These are phyloP conservation scores for Sarcophaga caerulescens DNA, from an alignment of 2,888 invertebrate genomes.

Conservation along the genomic window DNA sequence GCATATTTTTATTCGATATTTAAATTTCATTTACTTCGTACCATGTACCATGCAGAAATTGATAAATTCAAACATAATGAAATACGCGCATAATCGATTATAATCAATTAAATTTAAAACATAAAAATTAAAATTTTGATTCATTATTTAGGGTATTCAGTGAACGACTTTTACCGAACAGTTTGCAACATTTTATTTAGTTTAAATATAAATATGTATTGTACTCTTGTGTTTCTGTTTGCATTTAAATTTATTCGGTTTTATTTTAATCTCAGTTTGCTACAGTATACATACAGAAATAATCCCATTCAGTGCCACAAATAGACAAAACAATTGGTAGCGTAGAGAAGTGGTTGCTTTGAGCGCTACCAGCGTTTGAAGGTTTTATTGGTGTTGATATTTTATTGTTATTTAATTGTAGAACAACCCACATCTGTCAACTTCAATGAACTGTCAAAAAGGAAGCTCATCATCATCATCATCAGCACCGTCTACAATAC, in stretches of 20 bases:
- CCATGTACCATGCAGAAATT: too few relatives aligned
- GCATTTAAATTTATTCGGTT: neutral
- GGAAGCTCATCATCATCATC: conserved; percentile 75
- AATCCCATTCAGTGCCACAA: neutral
- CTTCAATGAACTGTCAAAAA: conserved; percentile 77
- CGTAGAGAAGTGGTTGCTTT: neutral
- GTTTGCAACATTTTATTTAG: neutral
- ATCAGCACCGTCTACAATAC: conserved; percentile 58
- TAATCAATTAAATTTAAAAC: too few relatives aligned
- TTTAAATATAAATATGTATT: neutral
- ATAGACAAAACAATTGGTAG: neutral
- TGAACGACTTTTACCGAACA: neutral
- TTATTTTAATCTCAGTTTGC: neutral
- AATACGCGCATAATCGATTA: too few relatives aligned
- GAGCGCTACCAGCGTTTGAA: neutral
- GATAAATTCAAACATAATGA: too few relatives aligned
- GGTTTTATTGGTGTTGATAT: conserved; percentile 49
- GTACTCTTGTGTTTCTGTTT: neutral
- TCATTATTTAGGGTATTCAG: neutral
- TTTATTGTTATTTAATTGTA: conserved; percentile 66
- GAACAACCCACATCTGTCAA: conserved; percentile 78
- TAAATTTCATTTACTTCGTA: too few relatives aligned
- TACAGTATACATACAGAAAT: neutral
- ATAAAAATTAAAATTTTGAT: neutral
- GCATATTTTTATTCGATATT: too few relatives aligned